Conservation (phyloP, 1,140 invertebrate genomes). For the Lepidurus apus region DNA sequence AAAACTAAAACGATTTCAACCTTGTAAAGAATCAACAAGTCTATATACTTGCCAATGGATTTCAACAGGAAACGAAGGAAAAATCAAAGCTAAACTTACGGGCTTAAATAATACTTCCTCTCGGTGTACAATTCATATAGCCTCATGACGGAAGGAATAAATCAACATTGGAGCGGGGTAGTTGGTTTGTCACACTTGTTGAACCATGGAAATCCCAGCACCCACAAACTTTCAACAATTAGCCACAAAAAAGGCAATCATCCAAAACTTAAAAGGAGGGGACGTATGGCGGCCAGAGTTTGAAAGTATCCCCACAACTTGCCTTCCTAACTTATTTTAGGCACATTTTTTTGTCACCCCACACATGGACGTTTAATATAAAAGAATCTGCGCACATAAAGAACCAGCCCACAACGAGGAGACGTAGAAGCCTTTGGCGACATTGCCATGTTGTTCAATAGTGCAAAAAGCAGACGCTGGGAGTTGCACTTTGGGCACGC, state of each 20-base stretch:
- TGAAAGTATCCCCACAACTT: no score
- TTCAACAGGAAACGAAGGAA: background rate
- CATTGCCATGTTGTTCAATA: background rate
- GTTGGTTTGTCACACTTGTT: background rate
- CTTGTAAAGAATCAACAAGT: background rate
- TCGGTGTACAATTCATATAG: conserved; percentile 22
- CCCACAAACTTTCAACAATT: no score
- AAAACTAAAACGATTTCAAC: background rate
- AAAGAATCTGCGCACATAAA: no score
- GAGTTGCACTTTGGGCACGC: background rate
- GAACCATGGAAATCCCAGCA: background rate
- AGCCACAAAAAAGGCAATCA: no score
- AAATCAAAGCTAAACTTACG: background rate
- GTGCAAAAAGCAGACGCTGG: background rate
- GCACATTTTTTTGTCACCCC: no score
- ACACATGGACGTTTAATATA: no score
- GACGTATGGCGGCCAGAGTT: no score
- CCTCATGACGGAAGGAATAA: conserved; percentile 21
- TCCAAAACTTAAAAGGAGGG: no score
- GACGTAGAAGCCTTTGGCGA: background rate
- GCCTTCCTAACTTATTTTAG: no score
- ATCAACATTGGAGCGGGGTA: background rate
- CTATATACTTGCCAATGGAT: background rate
- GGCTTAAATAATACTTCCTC: conserved; percentile 22
- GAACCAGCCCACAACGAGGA: no score